These are phyloP conservation scores for Bergia puertoricense DNA, from an alignment of 92 coral and sea anemone species.

Conservation along the genomic window DNA sequence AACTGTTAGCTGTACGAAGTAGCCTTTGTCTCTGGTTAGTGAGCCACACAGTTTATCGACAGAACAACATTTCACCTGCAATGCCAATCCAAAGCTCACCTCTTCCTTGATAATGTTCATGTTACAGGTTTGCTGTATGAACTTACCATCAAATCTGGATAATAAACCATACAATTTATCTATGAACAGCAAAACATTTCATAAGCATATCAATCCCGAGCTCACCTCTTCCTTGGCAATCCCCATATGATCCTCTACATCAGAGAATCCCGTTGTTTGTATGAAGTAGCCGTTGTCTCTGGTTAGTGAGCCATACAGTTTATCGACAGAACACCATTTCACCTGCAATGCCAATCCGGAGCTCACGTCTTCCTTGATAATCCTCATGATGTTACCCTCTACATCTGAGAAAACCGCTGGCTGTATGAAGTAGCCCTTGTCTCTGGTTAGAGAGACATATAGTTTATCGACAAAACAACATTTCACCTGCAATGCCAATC, in stretches of 20 bases:
- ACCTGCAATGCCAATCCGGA: too few relatives aligned
- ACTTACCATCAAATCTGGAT: not conserved
- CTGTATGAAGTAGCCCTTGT: slow-evolving; percentile 91
- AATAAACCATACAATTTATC: too few relatives aligned
- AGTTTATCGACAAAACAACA: too few relatives aligned
- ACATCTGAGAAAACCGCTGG: slow-evolving; percentile 96
- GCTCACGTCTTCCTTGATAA: too few relatives aligned
- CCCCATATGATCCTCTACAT: slow-evolving; percentile 90
- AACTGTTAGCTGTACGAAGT: slow-evolving; percentile 78
- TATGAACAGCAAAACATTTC: not conserved
- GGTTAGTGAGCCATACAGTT: not conserved
- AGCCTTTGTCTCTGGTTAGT: too few relatives aligned
- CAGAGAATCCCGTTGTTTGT: slow-evolving; percentile 90
- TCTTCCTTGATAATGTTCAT: slow-evolving; percentile 95
- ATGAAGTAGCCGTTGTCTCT: slow-evolving; percentile 1
- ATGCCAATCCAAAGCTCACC: slow-evolving; percentile 46
- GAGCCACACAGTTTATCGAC: too few relatives aligned
- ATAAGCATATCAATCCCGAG: not conserved
- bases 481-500: not conserved
- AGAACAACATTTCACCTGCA: not conserved
- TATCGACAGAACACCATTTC: not conserved
- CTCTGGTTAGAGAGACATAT: slow-evolving; percentile 25
- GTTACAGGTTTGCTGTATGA: slow-evolving; percentile 64
- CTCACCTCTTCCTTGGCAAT: slow-evolving; percentile 92
- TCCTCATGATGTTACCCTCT: not conserved